These are phyloP conservation scores for Cavia aperea DNA, from an alignment of 2,113 vertebrate genomes.

Conservation along the genomic window DNA sequence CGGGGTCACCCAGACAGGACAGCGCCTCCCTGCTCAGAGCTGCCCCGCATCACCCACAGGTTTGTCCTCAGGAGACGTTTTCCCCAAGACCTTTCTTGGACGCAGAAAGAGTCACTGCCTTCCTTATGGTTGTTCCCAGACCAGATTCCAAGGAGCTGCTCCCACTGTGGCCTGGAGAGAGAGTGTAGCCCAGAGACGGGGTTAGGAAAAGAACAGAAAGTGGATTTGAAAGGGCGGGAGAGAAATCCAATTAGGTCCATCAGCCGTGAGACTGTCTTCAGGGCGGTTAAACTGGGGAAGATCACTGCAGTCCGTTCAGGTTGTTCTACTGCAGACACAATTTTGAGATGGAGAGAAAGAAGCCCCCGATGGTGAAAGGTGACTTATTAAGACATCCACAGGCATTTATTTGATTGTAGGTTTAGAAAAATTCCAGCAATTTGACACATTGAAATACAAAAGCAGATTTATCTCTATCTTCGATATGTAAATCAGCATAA, in stretches of 20 bases:
- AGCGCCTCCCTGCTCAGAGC: not conserved
- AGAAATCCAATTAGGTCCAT: conserved; percentile 10
- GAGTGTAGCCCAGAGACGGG: not conserved
- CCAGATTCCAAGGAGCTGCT: conserved; percentile 27
- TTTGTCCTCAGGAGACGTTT: conserved; percentile 18
- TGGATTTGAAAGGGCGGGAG: not conserved
- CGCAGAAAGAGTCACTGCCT: conserved; percentile 18
- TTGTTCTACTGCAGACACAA: not conserved
- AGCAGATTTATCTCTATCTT: not conserved
- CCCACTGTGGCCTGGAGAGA: not conserved
- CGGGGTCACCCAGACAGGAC: no score
- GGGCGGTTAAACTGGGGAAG: not conserved
- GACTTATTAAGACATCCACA: not conserved
- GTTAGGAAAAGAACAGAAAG: not conserved
- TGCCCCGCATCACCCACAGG: not conserved
- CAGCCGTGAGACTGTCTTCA: not conserved
- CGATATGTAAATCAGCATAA: not conserved
- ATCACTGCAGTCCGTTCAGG: not conserved
- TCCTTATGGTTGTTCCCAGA: not conserved
- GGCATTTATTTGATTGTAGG: not conserved
- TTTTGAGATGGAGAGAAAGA: not conserved
- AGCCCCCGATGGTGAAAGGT: not conserved
- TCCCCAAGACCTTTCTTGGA: conserved; percentile 22
- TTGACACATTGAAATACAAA: not conserved
- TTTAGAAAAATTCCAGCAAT: not conserved